Conservation (phyloP, 2,797 vertebrate genomes). For the Anableps anableps region DNA sequence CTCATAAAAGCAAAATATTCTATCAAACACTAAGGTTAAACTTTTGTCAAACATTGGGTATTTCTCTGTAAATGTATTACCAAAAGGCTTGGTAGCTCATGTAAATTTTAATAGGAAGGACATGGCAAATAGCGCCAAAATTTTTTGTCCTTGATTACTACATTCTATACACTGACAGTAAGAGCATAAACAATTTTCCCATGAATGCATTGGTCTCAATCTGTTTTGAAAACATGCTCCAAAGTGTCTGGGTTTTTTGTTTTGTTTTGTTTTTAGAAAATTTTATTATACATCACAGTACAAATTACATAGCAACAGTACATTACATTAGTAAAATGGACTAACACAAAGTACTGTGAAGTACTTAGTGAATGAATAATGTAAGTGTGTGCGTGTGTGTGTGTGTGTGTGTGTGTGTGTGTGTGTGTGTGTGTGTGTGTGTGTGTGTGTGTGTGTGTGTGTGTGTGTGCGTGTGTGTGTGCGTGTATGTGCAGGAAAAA, state of each 20-base stretch:
- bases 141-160: slow-evolving; percentile 5
- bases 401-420: too few relatives aligned
- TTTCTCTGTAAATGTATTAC: not conserved
- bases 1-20: not conserved
- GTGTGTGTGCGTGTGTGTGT: too few relatives aligned
- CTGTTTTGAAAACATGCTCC: slow-evolving; percentile 54
- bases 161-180: slow-evolving; percentile 11
- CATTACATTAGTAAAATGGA: too few relatives aligned
- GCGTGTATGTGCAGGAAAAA: too few relatives aligned
- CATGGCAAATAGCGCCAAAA: not conserved
- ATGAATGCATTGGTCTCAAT: slow-evolving; percentile 20
- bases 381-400: too few relatives aligned
- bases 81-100: not conserved
- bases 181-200: slow-evolving; percentile 18
- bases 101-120: not conserved
- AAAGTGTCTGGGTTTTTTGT: slow-evolving; percentile 32
- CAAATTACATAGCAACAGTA: too few relatives aligned
- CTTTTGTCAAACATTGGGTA: not conserved
- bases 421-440: too few relatives aligned
- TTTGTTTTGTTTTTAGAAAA: too few relatives aligned
- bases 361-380: too few relatives aligned
- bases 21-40: not conserved
- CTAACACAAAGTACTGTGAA: too few relatives aligned
- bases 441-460: too few relatives aligned
- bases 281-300: too few relatives aligned